Evolutionary conservation across 1,140 invertebrate species (phyloP).

Genomic region (Campodea augens): DNA sequence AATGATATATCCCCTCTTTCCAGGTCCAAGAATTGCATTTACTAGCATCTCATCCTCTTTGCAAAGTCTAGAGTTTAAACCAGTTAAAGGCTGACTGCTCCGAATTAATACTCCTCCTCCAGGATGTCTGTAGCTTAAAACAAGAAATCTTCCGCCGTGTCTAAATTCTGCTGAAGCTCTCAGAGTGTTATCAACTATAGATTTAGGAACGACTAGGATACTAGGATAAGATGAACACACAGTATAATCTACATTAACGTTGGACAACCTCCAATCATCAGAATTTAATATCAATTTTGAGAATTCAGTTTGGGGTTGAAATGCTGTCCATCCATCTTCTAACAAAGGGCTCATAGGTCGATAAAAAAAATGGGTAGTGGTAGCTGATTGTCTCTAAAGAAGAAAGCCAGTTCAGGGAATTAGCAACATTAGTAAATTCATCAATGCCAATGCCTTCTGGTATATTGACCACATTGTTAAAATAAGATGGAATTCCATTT

Average conservation of each 20-base stretch:
- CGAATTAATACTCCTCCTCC: conserved; percentile 57
- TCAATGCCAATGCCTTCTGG: too few species aligned
- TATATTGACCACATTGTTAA: too few species aligned
- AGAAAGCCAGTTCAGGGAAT: conserved; percentile 75
- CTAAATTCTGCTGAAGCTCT: conserved; percentile 66
- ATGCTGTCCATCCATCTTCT: conserved; percentile 90
- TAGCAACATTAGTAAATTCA: conserved; percentile 59
- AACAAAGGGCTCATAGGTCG: conserved; percentile 69
- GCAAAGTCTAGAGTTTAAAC: conserved; percentile 69
- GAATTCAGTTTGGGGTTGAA: conserved; percentile 70
- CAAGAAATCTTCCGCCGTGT: conserved; percentile 83
- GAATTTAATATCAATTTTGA: conserved; percentile 47
- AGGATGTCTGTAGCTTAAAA: conserved; percentile 85
- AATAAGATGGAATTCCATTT: too few species aligned
- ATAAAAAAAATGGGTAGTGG: conserved; percentile 93
- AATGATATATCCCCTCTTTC: conserved; percentile 79
- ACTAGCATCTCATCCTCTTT: conserved; percentile 86
- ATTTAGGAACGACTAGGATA: conserved; percentile 74
- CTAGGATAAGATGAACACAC: conserved; percentile 74
- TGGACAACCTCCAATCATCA: conserved; percentile 84
- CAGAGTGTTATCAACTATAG: conserved; percentile 75
- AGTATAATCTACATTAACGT: conserved; percentile 79
- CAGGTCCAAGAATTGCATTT: conserved; percentile 68
- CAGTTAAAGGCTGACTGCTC: conserved; percentile 69
- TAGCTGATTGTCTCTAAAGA: too few species aligned